Percentiles rank a stretch among this genome's conserved stretches.
Evolutionary conservation across 2,797 vertebrate genomes (phyloP).

Genomic region (Cuculus canorus): DNA sequence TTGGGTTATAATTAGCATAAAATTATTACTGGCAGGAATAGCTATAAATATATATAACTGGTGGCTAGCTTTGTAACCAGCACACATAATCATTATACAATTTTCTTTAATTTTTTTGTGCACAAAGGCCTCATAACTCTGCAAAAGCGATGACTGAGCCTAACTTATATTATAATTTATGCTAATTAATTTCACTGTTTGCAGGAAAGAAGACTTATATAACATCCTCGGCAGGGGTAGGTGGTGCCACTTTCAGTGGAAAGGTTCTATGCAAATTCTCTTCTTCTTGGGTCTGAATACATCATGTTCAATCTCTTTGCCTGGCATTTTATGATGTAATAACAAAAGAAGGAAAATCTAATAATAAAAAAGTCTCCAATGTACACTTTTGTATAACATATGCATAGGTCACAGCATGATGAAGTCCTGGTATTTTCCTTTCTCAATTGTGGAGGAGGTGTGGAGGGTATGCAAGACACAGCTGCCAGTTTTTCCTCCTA

Average conservation of each 20-base stretch:
- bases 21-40: slow-evolving; percentile 68
- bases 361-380: neutral
- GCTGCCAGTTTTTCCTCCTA: neutral
- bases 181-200: slow-evolving; percentile 59
- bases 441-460: neutral
- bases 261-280: neutral
- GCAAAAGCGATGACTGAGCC: neutral
- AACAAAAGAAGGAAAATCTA: neutral
- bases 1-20: slow-evolving; percentile 71
- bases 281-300: neutral
- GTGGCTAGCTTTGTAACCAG: slow-evolving; percentile 58
- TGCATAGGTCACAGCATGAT: neutral
- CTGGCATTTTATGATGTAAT: neutral
- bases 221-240: neutral
- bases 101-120: slow-evolving; percentile 61
- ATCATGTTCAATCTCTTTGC: neutral
- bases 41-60: slow-evolving; percentile 64
- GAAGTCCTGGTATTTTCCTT: slow-evolving; percentile 3
- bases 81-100: slow-evolving; percentile 63
- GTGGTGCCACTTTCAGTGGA: neutral
- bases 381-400: neutral
- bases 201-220: slow-evolving; percentile 32
- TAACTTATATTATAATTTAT: slow-evolving; percentile 48
- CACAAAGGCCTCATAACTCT: slow-evolving; percentile 38
- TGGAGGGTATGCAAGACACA: neutral